phyloP scores from a whole-genome alignment of 2,888 invertebrate species.

The Apodemia mormo region DNA sequence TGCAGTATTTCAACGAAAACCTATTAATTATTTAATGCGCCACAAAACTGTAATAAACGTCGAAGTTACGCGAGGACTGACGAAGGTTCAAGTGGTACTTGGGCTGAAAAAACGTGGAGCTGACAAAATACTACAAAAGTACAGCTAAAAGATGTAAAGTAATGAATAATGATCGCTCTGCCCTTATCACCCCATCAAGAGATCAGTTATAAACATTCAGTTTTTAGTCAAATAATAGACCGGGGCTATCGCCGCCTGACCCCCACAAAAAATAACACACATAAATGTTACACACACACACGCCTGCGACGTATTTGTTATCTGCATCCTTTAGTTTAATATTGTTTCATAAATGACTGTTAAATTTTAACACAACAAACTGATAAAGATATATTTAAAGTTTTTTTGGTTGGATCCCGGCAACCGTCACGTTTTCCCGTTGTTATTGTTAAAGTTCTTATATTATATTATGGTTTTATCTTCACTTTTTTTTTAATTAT shows the following conservation, averaged over 20 bases:
- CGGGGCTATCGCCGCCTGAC: conserved; percentile 25
- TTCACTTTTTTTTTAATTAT: not conserved
- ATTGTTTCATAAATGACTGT: conserved; percentile 20
- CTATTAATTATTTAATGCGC: conserved; percentile 56
- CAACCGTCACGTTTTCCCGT: not conserved
- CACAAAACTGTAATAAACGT: conserved; percentile 15
- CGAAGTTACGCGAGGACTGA: conserved; percentile 19
- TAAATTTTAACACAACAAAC: conserved; percentile 14
- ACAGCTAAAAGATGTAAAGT: not conserved
- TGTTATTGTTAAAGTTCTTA: not conserved
- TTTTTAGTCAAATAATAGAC: conserved; percentile 17
- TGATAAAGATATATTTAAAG: conserved; percentile 15
- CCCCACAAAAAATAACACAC: conserved; percentile 24
- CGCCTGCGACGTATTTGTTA: conserved; percentile 14
- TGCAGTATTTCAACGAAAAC: conserved; percentile 49
- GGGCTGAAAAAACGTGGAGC: not conserved
- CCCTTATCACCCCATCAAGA: not conserved
- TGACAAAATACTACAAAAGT: not conserved
- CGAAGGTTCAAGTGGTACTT: conserved; percentile 22
- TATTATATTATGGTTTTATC: not conserved
- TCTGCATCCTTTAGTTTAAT: conserved; percentile 25
- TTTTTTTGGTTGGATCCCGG: not conserved
- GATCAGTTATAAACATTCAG: conserved; percentile 15
- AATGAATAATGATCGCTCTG: not conserved
- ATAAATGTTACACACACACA: conserved; percentile 2